Percentiles rank a stretch among this genome's conserved stretches.
Conservation (phyloP, 2,113 vertebrate species). For the Phocoena sinus region DNA sequence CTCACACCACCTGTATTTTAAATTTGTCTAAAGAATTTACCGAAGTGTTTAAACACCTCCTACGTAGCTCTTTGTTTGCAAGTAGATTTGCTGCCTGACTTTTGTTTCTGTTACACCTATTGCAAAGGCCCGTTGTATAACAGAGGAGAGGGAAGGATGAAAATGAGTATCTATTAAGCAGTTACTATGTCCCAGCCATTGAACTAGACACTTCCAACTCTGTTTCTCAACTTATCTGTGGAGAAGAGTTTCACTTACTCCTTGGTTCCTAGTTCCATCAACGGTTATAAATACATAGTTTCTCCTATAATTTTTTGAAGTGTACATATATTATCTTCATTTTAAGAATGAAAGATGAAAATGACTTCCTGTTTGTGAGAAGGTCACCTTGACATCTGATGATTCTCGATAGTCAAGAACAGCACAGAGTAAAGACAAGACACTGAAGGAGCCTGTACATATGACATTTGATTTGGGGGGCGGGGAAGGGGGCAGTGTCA, state of each 20-base stretch:
- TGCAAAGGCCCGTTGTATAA: not conserved
- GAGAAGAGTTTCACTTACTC: not conserved
- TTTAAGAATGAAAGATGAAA: not conserved
- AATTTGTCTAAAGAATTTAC: not conserved
- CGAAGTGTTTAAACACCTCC: not conserved
- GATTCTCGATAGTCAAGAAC: not conserved
- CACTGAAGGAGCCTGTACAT: not conserved
- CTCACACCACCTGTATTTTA: not conserved
- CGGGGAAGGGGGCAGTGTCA: not conserved
- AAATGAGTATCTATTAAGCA: not conserved
- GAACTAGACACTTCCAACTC: not conserved
- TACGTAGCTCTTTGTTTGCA: not conserved
- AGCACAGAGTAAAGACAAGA: not conserved
- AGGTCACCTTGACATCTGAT: not conserved
- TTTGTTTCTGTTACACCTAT: not conserved
- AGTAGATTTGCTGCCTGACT: not conserved
- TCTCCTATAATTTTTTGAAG: conserved; percentile 1
- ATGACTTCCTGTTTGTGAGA: not conserved
- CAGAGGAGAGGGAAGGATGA: not conserved
- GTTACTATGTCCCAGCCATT: not conserved
- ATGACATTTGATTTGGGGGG: not conserved
- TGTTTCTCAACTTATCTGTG: not conserved
- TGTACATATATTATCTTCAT: not conserved
- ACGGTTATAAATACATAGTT: not conserved
- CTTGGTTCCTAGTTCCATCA: not conserved